Evolutionary conservation across 64 coral and sea anemone species (phyloP).

Genomic region (Montipora efflorescens): DNA sequence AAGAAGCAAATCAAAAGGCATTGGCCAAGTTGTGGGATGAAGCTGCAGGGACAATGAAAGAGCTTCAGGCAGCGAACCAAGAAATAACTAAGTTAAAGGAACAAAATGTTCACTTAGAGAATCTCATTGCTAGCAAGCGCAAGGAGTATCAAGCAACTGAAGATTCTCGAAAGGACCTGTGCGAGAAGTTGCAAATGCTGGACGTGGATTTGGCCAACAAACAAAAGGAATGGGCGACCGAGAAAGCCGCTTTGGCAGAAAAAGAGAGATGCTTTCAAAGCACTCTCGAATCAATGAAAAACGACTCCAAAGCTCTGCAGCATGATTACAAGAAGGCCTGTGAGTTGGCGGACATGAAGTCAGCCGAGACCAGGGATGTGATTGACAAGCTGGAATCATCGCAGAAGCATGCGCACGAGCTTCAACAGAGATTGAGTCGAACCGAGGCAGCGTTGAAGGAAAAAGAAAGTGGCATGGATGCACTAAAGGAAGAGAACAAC

Average conservation of each 20-base stretch:
- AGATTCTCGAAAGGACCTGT: conserved; percentile 58
- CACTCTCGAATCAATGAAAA: conserved; percentile 72
- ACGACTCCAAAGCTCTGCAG: conserved; percentile 80
- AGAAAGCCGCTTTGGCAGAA: conserved; percentile 53
- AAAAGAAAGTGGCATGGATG: conserved; percentile 40
- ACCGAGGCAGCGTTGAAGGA: conserved; percentile 69
- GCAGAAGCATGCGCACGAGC: conserved; percentile 70
- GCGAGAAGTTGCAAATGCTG: conserved; percentile 55
- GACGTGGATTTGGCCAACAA: conserved; percentile 62
- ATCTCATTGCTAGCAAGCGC: conserved; percentile 42
- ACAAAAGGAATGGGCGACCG: conserved; percentile 56
- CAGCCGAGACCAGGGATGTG: conserved; percentile 74
- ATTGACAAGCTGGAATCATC: conserved; percentile 79
- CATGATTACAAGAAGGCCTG: conserved; percentile 91
- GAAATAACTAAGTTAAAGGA: conserved; percentile 77
- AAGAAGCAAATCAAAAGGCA: conserved; percentile 47
- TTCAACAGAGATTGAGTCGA: conserved; percentile 60
- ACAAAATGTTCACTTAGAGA: conserved; percentile 63
- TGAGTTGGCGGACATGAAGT: conserved; percentile 87
- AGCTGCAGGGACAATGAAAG: neutral
- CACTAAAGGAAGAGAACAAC: conserved; percentile 51
- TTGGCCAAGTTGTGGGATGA: conserved; percentile 72
- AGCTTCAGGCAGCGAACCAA: conserved; percentile 63
- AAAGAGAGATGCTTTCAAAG: conserved; percentile 77
- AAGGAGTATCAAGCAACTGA: conserved; percentile 60